Evolutionary conservation across 1,140 invertebrate genomes (phyloP).

Genomic region (Pentalonia nigronervosa): DNA sequence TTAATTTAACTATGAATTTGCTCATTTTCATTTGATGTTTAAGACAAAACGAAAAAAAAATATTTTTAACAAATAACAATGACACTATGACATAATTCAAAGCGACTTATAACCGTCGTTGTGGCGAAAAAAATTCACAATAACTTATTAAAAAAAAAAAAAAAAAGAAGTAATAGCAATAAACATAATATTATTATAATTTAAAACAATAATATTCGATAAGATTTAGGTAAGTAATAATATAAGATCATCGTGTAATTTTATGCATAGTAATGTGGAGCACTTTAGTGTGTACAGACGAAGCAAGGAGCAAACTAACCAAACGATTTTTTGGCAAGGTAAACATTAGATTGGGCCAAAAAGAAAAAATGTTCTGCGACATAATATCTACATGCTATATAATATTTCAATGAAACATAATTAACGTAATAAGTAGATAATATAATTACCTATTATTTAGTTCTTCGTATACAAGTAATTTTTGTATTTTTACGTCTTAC

Average conservation of each 20-base stretch:
- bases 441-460: neutral
- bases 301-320: neutral
- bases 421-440: neutral
- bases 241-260: neutral
- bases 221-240: neutral
- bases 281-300: neutral
- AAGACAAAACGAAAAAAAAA: too few relatives aligned
- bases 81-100: too few relatives aligned
- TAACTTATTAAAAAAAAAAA: too few relatives aligned
- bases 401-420: neutral
- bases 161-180: too few relatives aligned
- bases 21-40: too few relatives aligned
- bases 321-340: conserved; percentile 11
- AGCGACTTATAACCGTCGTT: too few relatives aligned
- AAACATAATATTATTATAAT: neutral
- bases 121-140: neutral
- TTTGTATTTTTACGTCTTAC: neutral
- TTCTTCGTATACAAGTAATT: neutral
- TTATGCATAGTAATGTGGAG: neutral
- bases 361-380: neutral
- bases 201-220: neutral
- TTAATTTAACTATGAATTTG: too few relatives aligned
- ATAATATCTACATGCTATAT: neutral
- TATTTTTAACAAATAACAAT: too few relatives aligned
- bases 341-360: neutral